A percentile compares a stretch with the other conserved stretches of the same genome.
Evolutionary conservation across 1,140 invertebrate species (phyloP).

Genomic region (Trigoniulus corallinus): DNA sequence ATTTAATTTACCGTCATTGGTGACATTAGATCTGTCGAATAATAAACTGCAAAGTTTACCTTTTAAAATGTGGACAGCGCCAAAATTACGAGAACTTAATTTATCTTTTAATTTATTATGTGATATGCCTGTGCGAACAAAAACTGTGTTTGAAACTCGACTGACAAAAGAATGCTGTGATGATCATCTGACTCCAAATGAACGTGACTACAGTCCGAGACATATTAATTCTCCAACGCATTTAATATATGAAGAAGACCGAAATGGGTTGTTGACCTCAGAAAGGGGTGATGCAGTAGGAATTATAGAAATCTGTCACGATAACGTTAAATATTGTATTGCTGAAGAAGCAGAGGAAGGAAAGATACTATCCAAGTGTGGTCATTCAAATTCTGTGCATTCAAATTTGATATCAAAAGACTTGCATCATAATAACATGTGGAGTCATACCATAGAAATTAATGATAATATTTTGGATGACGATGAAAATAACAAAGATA

Average conservation of each 20-base stretch:
- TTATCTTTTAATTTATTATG: slow-evolving; percentile 75
- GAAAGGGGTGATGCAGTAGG: neutral
- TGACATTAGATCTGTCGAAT: slow-evolving; percentile 75
- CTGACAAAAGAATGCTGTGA: neutral
- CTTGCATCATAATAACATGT: slow-evolving; percentile 45
- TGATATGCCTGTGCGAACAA: slow-evolving; percentile 49
- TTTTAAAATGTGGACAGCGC: slow-evolving; percentile 72
- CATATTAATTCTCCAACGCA: too few species aligned
- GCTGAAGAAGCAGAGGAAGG: neutral
- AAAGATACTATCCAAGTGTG: neutral
- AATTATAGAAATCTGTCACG: neutral
- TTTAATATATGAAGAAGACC: too few species aligned
- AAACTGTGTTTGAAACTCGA: neutral
- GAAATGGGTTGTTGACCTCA: too few species aligned
- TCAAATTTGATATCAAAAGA: slow-evolving; percentile 22
- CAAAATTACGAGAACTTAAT: slow-evolving; percentile 76
- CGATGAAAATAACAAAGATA: slow-evolving; percentile 9
- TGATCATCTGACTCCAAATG: neutral
- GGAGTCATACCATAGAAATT: slow-evolving; percentile 20
- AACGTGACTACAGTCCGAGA: too few species aligned
- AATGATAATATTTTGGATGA: slow-evolving; percentile 28
- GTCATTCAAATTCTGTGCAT: neutral
- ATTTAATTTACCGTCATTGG: slow-evolving; percentile 60
- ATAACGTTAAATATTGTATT: neutral
- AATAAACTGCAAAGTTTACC: slow-evolving; percentile 82